Evolutionary conservation across 2,797 vertebrate genomes (phyloP).

Genomic region (Columba guinea): DNA sequence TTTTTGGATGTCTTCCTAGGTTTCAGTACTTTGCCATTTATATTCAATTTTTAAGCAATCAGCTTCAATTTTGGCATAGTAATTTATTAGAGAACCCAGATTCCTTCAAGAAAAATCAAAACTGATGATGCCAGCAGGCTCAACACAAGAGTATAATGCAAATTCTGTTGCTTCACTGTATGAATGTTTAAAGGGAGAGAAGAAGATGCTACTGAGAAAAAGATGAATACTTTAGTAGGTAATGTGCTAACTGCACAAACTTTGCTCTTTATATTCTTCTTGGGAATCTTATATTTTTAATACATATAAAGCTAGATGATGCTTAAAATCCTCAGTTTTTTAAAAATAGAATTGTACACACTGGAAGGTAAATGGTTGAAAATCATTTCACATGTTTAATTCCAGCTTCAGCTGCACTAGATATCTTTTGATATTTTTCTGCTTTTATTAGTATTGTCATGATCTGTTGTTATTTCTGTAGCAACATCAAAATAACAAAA

Average conservation of each 20-base stretch:
- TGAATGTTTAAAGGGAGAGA: not conserved
- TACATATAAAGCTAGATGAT: not conserved
- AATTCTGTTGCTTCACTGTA: slow-evolving; percentile 15
- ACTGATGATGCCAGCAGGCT: slow-evolving; percentile 17
- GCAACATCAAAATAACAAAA: not conserved
- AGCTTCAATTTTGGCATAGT: slow-evolving; percentile 35
- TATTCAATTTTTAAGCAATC: slow-evolving; percentile 57
- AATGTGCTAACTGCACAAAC: not conserved
- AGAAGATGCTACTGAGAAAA: not conserved
- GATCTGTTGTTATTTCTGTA: not conserved
- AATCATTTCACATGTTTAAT: not conserved
- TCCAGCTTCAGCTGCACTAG: not conserved
- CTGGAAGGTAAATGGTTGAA: not conserved
- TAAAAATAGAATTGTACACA: not conserved
- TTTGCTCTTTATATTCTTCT: not conserved
- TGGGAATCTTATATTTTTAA: not conserved
- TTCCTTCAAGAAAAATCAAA: slow-evolving; percentile 47
- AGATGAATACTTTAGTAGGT: not conserved
- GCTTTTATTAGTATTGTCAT: not conserved
- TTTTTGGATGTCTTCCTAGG: slow-evolving; percentile 43
- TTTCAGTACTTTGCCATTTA: slow-evolving; percentile 64
- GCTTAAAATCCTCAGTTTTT: not conserved
- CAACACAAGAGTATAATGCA: not conserved
- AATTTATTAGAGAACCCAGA: slow-evolving; percentile 49
- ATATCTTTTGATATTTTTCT: not conserved